Base-by-base conservation (phyloP, 2,113 vertebrate genomes). In the Tupaia chinensis region DNA sequence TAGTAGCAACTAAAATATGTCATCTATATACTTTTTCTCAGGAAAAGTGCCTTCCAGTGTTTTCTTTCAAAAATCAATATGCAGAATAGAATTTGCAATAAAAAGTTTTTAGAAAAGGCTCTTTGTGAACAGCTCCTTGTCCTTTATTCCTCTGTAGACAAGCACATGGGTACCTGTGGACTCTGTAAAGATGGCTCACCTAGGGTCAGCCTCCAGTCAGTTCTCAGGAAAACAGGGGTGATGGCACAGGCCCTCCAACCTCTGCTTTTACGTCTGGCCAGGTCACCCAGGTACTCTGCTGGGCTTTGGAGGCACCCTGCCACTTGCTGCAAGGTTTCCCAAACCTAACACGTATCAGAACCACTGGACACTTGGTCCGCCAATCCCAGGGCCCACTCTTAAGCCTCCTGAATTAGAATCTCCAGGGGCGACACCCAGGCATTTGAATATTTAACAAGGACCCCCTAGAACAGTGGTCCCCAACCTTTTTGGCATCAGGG, bases 1-100 rank as follows among this genome's bases (percentile, higher is more conserved):
- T n/a, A 65, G 1, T 76, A 89, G 19, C 89, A 92, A 82, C 74
- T 94, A 72, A 68, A 70, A 66, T 53, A 25, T 80, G 2, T 69
- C 78, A 34, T 70, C 81, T 93, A 3, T 86, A 58, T 79, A 73
- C 53, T 63, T 91, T 54, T 94, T 82, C 85, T 91, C 77, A 53
- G 61, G 88, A 95, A 94, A 96, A 69, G 76, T 63, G 32, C 19
- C 66, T 94, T 17, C 73, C 56, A 69, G 25, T 77, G 17, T 91
- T 94, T 96, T 80, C 79, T 86, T 34, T 89, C 80, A 74, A 90
- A 88, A 96, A 91, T 93, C 82, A 95, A 72, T 83, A 65, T 7
- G 58, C 80, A 94, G 78, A 89, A 73, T 85, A 27, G 77, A 92
- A 95, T 85, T 92, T 96, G 25, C 80, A 97, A 91, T 97, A 93